phyloP scores from a whole-genome alignment of 2,113 vertebrate genomes.

The Stigmatopora nigra region DNA sequence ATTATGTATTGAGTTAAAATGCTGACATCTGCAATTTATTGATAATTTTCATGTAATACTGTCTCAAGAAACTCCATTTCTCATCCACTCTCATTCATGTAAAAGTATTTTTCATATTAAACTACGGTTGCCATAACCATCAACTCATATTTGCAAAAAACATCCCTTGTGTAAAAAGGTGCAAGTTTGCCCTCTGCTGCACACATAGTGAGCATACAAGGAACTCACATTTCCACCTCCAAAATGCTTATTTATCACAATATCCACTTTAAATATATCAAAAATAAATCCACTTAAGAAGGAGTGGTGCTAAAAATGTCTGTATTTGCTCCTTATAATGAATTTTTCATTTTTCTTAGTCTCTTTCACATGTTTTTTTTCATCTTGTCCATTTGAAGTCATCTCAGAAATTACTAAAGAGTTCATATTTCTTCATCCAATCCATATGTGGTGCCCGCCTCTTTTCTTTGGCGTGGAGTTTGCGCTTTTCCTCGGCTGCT shows the following conservation, averaged over 20 bases:
- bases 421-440: slow-evolving; percentile 94
- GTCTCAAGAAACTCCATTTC: background rate
- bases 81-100: background rate
- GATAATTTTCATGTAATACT: background rate
- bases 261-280: slow-evolving; percentile 51
- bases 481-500: slow-evolving; percentile 89
- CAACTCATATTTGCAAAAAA: background rate
- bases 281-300: slow-evolving; percentile 5
- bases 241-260: slow-evolving; percentile 23
- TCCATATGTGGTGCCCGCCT: slow-evolving; percentile 93
- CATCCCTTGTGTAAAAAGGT: slow-evolving; percentile 9
- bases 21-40: background rate
- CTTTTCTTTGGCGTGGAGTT: slow-evolving; percentile 84
- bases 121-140: background rate
- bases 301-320: background rate
- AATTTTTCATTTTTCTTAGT: background rate
- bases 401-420: slow-evolving; percentile 95
- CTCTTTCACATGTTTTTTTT: slow-evolving; percentile 1
- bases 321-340: slow-evolving; percentile 10
- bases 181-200: slow-evolving; percentile 41
- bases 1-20: background rate
- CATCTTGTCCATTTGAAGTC: slow-evolving; percentile 11
- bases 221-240: slow-evolving; percentile 13
- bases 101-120: background rate
- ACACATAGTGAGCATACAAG: slow-evolving; percentile 24